Percentiles rank a stretch among this genome's conserved stretches.
Evolutionary conservation across 1,140 invertebrate genomes (phyloP).

Genomic region (Portunus trituberculatus): DNA sequence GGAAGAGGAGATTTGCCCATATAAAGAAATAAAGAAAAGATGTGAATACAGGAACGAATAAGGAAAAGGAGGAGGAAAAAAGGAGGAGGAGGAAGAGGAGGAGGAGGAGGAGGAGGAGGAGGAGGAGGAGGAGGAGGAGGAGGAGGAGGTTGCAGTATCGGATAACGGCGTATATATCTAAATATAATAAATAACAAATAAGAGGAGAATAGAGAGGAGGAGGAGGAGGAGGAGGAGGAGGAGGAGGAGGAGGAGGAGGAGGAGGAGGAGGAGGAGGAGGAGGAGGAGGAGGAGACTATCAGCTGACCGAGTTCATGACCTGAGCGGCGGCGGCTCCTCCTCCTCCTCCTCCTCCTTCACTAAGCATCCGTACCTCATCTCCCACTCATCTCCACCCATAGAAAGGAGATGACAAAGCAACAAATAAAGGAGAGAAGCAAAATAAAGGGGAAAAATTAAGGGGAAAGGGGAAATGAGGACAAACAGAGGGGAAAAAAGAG

Average conservation of each 20-base stretch:
- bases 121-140: neutral
- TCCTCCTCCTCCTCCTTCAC: too few species aligned
- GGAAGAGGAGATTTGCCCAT: neutral
- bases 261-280: neutral
- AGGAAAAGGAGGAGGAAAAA: neutral
- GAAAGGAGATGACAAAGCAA: too few species aligned
- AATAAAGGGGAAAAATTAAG: neutral
- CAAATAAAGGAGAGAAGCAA: too few species aligned
- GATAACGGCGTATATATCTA: too few species aligned
- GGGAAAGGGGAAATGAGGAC: neutral
- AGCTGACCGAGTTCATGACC: too few species aligned
- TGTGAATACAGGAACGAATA: neutral
- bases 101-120: neutral
- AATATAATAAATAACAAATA: neutral
- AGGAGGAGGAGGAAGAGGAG: neutral
- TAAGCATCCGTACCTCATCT: too few species aligned
- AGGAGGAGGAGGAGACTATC: too few species aligned
- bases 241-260: conserved; percentile 20
- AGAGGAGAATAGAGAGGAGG: neutral
- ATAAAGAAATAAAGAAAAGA: neutral
- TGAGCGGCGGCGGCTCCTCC: too few species aligned
- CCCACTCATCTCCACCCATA: too few species aligned
- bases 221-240: neutral
- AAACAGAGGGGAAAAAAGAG: neutral
- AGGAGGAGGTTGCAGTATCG: neutral